A percentile compares a stretch with the other conserved stretches of the same genome.
Evolutionary conservation across 2,113 vertebrate genomes (phyloP).

Genomic region (Mus musculus): GRCm39 chr14:60600501-60601000

Average conservation of each 20-base stretch:
- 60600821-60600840: neutral
- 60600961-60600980: neutral
- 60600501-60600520: neutral
- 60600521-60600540: neutral
- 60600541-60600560: neutral
- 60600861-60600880: neutral
- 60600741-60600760: neutral
- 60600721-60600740: neutral
- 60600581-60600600: neutral
- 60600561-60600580: no score
- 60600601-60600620: neutral
- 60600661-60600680: neutral
- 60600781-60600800: neutral
- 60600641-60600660: neutral
- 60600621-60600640: fast-evolving
- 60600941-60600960: neutral
- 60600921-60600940: no score
- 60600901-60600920: neutral
- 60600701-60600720: neutral
- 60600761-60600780: neutral
- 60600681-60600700: neutral
- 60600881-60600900: neutral
- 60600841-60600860: neutral
- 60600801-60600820: neutral
- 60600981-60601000: neutral